Percentiles rank a stretch among this genome's conserved stretches.
Conservation (phyloP, 2,888 invertebrate genomes). For the Polyommatus icarus region DNA sequence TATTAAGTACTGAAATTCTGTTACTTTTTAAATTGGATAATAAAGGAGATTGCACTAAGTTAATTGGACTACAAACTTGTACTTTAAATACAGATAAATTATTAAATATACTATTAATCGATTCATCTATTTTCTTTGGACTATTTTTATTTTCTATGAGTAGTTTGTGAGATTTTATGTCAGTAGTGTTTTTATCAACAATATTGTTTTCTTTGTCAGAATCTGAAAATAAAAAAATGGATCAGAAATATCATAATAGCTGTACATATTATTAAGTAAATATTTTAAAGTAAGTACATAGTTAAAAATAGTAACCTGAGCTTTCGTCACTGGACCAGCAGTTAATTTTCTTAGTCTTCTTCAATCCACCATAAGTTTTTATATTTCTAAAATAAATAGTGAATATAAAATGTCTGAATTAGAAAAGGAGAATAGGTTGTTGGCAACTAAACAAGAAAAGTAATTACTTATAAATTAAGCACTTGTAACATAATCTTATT, state of each 20-base stretch:
- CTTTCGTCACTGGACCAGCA: slow-evolving; percentile 26
- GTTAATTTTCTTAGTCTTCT: slow-evolving; percentile 47
- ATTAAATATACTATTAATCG: slow-evolving; percentile 61
- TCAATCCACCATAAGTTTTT: slow-evolving; percentile 52
- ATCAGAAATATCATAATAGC: background rate
- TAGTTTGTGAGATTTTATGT: slow-evolving; percentile 59
- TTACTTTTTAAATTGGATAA: background rate
- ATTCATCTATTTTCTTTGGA: slow-evolving; percentile 53
- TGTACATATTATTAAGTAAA: too few species aligned
- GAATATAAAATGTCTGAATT: background rate
- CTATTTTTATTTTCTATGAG: slow-evolving; percentile 52
- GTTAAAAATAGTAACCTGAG: slow-evolving; percentile 19
- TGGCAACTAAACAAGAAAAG: background rate
- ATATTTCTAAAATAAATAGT: slow-evolving; percentile 45
- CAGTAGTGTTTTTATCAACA: slow-evolving; percentile 50
- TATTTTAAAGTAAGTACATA: background rate
- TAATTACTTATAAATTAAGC: background rate
- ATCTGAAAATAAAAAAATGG: slow-evolving; percentile 46
- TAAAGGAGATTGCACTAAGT: slow-evolving; percentile 33
- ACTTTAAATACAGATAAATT: slow-evolving; percentile 55
- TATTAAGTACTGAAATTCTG: slow-evolving; percentile 41
- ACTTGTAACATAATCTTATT: too few species aligned
- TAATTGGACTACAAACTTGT: slow-evolving; percentile 44
- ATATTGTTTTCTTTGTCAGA: slow-evolving; percentile 64
- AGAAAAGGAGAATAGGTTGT: background rate